A percentile compares a stretch with the other conserved stretches of the same genome.
Conservation (phyloP, 2,113 vertebrate species). For the Toxotes chatareus region DNA sequence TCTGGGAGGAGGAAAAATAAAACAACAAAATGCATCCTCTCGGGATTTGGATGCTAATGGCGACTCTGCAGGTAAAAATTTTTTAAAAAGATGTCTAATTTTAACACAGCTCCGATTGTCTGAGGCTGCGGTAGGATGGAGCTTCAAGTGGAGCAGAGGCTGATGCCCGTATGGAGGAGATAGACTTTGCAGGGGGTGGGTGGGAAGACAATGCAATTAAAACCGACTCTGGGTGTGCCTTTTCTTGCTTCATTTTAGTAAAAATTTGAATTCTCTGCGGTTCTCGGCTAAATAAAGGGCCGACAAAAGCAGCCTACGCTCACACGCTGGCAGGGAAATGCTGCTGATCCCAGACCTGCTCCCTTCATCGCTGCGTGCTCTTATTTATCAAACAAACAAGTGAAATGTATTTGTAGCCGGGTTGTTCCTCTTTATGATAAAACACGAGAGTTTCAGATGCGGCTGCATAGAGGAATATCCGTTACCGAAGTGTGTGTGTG, state of each 20-base stretch:
- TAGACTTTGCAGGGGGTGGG: neutral
- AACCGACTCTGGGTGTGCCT: neutral
- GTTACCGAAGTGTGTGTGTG: neutral
- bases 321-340: neutral
- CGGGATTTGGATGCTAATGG: constrained; percentile 61
- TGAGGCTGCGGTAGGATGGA: neutral
- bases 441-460: neutral
- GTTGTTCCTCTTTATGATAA: neutral
- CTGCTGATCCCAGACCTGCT: constrained; percentile 26
- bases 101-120: neutral
- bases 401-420: neutral
- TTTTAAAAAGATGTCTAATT: neutral
- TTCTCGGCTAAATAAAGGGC: neutral
- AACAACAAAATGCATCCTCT: constrained; percentile 45
- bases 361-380: neutral
- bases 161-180: constrained; percentile 1
- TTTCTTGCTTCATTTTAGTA: neutral
- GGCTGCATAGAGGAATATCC: too few species aligned
- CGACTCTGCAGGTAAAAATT: constrained; percentile 64
- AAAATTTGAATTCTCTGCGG: neutral
- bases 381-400: neutral
- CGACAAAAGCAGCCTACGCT: neutral
- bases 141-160: neutral
- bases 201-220: neutral
- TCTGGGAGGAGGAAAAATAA: neutral